Percentiles rank a stretch among this genome's conserved stretches.
phyloP scores from a whole-genome alignment of 2,113 vertebrate species.

The Calyptommatus sinebrachiatus region DNA sequence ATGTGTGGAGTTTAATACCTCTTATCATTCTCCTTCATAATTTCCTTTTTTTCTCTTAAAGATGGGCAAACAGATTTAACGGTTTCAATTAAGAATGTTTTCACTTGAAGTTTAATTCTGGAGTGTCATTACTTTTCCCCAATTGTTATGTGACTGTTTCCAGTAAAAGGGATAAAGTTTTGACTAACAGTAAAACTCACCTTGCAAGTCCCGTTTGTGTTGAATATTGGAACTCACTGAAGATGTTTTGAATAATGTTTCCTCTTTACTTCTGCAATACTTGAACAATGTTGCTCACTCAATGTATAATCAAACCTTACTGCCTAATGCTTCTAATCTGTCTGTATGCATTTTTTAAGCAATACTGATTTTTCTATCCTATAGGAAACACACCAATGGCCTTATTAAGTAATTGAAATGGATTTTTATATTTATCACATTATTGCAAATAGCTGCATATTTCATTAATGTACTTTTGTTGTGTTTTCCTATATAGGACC shows the following conservation, averaged over 20 bases:
- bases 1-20: not conserved
- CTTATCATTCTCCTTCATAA: not conserved
- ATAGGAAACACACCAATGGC: not conserved
- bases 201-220: not conserved
- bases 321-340: not conserved
- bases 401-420: slow-evolving; percentile 5
- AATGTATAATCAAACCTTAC: not conserved
- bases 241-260: not conserved
- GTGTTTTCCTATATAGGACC: slow-evolving; percentile 33
- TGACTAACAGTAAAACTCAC: not conserved
- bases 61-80: not conserved
- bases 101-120: not conserved
- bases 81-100: not conserved
- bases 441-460: slow-evolving; percentile 15
- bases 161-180: not conserved
- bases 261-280: not conserved
- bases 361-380: not conserved
- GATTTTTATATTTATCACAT: not conserved
- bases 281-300: not conserved
- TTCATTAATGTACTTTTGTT: slow-evolving; percentile 32
- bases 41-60: not conserved
- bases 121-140: not conserved
- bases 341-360: not conserved
- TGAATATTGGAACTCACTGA: not conserved
- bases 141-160: not conserved